Percentiles rank a stretch among this genome's conserved stretches.
Conservation (phyloP, 2,888 invertebrate genomes). For the Tenodera sinensis region DNA sequence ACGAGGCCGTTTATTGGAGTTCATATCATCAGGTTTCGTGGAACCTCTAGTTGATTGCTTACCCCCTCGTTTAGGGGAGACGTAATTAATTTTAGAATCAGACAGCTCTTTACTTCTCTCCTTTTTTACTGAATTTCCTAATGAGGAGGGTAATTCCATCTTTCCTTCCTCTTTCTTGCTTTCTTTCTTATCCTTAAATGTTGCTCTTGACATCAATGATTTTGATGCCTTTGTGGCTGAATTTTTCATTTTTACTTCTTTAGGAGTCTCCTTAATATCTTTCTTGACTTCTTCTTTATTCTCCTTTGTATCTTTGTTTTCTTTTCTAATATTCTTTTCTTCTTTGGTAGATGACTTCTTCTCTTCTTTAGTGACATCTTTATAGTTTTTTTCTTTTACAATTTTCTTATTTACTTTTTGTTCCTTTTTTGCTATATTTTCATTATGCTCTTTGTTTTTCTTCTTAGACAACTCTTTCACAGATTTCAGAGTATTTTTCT, state of each 20-base stretch:
- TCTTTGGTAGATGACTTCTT: constrained; percentile 17
- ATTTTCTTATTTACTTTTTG: constrained; percentile 16
- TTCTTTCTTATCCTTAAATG: constrained; percentile 23
- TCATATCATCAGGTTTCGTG: constrained; percentile 44
- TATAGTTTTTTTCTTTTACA: constrained; percentile 26
- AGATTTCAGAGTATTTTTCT: no score
- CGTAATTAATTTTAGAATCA: constrained; percentile 13
- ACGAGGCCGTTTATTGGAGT: constrained; percentile 26
- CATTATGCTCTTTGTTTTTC: constrained; percentile 17
- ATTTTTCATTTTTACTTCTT: constrained; percentile 18
- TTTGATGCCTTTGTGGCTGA: no score
- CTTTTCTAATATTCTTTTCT: constrained; percentile 7
- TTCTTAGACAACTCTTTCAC: constrained; percentile 18
- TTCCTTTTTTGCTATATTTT: constrained; percentile 19
- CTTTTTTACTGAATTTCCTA: constrained; percentile 8
- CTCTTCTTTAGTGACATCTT: constrained; percentile 21
- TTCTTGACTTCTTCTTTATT: constrained; percentile 1
- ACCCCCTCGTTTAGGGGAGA: constrained; percentile 19
- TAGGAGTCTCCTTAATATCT: constrained; percentile 15
- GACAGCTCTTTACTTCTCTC: constrained; percentile 21
- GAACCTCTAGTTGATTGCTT: constrained; percentile 48
- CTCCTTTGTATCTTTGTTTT: constrained; percentile 17
- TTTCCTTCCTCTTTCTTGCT: constrained; percentile 18
- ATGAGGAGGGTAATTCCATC: background rate
- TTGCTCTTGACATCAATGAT: constrained; percentile 10